Conservation (phyloP, 2,797 vertebrate species). For the Gallirallus australis region DNA sequence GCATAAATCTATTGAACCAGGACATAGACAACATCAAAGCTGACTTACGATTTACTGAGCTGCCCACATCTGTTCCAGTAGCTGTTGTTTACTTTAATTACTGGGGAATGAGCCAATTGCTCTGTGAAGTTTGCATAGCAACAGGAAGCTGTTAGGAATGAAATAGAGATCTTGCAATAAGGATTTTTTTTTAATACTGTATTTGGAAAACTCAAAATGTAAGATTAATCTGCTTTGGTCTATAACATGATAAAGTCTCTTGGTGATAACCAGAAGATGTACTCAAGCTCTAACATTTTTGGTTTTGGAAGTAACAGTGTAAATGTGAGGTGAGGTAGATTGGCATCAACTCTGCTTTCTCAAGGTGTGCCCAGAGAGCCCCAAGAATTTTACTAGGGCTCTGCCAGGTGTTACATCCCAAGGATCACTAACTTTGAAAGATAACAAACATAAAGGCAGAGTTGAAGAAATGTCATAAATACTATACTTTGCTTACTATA, state of each 20-base stretch:
- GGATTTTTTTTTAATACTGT: not conserved
- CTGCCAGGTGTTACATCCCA: not conserved
- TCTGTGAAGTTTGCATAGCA: slow-evolving; percentile 75
- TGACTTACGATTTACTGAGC: slow-evolving; percentile 77
- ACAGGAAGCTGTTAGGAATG: slow-evolving; percentile 74
- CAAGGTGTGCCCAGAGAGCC: not conserved
- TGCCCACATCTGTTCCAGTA: slow-evolving; percentile 81
- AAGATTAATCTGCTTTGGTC: not conserved
- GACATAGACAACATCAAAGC: slow-evolving; percentile 41
- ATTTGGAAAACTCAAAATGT: not conserved
- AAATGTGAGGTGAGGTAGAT: not conserved
- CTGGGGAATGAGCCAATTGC: slow-evolving; percentile 67
- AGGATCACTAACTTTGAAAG: not conserved
- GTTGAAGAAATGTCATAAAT: not conserved
- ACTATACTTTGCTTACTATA: not conserved
- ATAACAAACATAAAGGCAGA: not conserved
- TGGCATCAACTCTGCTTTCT: not conserved
- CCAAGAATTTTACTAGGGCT: not conserved
- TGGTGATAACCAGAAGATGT: not conserved
- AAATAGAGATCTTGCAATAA: slow-evolving; percentile 37
- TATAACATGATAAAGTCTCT: not conserved
- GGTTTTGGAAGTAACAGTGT: not conserved
- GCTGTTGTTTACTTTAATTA: slow-evolving; percentile 71
- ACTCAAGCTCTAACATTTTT: not conserved
- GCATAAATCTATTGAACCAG: not conserved